Evolutionary conservation across 2,888 invertebrate species (phyloP).

Genomic region (Bellardia bayeri): DNA sequence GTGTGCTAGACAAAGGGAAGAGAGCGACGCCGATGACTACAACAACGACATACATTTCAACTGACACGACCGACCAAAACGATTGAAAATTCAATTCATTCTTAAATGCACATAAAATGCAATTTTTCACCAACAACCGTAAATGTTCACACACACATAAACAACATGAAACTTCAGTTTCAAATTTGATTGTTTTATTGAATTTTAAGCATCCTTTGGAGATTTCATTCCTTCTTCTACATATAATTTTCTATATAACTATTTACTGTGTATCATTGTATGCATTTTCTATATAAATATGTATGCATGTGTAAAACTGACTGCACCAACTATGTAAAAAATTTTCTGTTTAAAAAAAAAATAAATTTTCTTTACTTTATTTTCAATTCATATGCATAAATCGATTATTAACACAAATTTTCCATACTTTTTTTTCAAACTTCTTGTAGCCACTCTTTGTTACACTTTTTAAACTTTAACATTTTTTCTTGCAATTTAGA

Average conservation of each 20-base stretch:
- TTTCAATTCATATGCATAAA: slow-evolving; percentile 64
- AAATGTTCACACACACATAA: slow-evolving; percentile 12
- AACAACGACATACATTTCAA: slow-evolving; percentile 61
- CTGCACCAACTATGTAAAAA: slow-evolving; percentile 61
- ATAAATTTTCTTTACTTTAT: slow-evolving; percentile 34
- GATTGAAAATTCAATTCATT: slow-evolving; percentile 66
- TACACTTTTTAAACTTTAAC: slow-evolving; percentile 38
- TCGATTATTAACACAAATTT: slow-evolving; percentile 69
- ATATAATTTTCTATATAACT: slow-evolving; percentile 34
- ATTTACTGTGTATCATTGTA: slow-evolving; percentile 37
- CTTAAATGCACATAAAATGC: slow-evolving; percentile 66
- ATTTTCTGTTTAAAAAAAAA: slow-evolving; percentile 45
- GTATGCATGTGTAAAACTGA: slow-evolving; percentile 35
- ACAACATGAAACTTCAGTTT: slow-evolving; percentile 5
- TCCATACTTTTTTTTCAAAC: slow-evolving; percentile 38
- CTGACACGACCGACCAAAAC: slow-evolving; percentile 49
- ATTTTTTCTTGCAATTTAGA: background rate
- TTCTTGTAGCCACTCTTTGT: slow-evolving; percentile 20
- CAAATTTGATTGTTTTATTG: background rate
- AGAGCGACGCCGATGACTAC: slow-evolving; percentile 30
- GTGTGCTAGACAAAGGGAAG: slow-evolving; percentile 34
- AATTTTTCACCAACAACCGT: slow-evolving; percentile 37
- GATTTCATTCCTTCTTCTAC: slow-evolving; percentile 4
- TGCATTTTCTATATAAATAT: slow-evolving; percentile 41
- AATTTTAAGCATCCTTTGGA: slow-evolving; percentile 22